These are phyloP conservation scores for Falco columbarius DNA, from an alignment of 2,797 vertebrate genomes.

Conservation along the genomic window DNA sequence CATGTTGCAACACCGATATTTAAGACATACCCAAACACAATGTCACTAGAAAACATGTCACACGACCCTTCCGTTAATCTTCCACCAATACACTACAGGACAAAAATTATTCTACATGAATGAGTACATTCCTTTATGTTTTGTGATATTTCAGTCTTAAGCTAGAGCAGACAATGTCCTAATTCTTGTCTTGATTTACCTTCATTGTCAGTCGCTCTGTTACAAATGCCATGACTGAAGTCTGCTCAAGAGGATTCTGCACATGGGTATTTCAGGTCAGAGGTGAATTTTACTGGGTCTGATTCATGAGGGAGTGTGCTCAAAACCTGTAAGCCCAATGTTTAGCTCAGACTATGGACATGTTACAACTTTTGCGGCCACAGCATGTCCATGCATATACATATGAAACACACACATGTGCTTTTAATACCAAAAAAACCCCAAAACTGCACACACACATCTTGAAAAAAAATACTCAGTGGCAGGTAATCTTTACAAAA, in stretches of 20 bases:
- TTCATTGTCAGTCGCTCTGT: not conserved
- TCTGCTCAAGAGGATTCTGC: not conserved
- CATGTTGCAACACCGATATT: not conserved
- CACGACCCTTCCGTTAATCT: not conserved
- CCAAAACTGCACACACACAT: not conserved
- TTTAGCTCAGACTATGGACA: not conserved
- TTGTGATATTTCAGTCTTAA: not conserved
- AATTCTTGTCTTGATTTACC: not conserved
- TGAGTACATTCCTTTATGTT: not conserved
- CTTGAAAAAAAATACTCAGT: not conserved
- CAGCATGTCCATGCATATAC: not conserved
- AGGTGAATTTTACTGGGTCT: not conserved
- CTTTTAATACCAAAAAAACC: not conserved
- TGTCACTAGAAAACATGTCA: not conserved
- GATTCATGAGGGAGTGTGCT: not conserved
- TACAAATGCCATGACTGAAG: not conserved
- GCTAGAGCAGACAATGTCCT: not conserved
- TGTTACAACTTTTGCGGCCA: not conserved
- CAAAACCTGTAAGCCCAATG: not conserved
- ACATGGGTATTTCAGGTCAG: not conserved
- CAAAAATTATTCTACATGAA: not conserved
- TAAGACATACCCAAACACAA: not conserved
- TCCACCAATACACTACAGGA: not conserved
- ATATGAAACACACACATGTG: fast-evolving
- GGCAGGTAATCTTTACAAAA: not conserved